Percentiles rank a stretch among this genome's conserved stretches.
Evolutionary conservation across 2,888 invertebrate species (phyloP).

Genomic region (Chrysolina americana): DNA sequence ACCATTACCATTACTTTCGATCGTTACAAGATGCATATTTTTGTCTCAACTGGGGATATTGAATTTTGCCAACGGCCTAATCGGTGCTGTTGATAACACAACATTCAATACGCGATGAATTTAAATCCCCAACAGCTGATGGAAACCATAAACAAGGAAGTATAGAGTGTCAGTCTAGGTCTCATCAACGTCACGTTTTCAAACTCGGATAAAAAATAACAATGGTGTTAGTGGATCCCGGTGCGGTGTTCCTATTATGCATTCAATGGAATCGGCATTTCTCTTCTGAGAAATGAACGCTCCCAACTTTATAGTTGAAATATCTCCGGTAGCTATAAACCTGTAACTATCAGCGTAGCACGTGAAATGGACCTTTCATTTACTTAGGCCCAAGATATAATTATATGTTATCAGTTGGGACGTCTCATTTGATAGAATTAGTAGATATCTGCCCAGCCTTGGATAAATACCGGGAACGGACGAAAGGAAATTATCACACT

Average conservation of each 20-base stretch:
- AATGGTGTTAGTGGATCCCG: constrained; percentile 39
- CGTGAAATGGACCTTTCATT: constrained; percentile 36
- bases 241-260: constrained; percentile 33
- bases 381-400: constrained; percentile 31
- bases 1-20: too few relatives aligned
- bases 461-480: constrained; percentile 19
- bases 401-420: constrained; percentile 37
- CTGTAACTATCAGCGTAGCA: constrained; percentile 31
- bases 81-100: too few relatives aligned
- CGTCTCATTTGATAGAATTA: constrained; percentile 36
- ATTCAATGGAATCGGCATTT: constrained; percentile 49
- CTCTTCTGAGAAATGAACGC: constrained; percentile 45
- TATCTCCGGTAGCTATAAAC: constrained; percentile 30
- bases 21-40: too few relatives aligned
- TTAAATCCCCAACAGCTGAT: too few relatives aligned
- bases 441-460: constrained; percentile 20
- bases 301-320: constrained; percentile 27
- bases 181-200: constrained; percentile 42
- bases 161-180: constrained; percentile 42
- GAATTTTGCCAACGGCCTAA: too few relatives aligned
- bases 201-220: constrained; percentile 38
- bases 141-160: too few relatives aligned
- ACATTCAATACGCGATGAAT: too few relatives aligned
- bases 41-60: too few relatives aligned
- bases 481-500: constrained; percentile 26